These are phyloP conservation scores for Leptinotarsa juncta DNA, from an alignment of 2,888 invertebrate species.

Conservation along the genomic window DNA sequence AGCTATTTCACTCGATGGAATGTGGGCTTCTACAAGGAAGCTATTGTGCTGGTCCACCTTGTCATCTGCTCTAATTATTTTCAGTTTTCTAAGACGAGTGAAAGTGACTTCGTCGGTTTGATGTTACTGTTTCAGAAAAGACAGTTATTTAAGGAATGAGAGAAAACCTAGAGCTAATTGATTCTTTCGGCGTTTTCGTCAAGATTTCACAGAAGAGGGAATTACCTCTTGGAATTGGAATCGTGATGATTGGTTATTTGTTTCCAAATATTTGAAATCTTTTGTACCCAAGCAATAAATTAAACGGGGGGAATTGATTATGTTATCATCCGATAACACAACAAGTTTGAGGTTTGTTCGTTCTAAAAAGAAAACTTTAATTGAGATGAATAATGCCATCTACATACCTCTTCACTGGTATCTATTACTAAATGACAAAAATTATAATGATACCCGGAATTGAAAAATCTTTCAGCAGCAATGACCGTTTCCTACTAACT, in stretches of 20 bases:
- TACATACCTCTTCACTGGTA: too few relatives aligned
- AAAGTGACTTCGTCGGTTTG: slow-evolving; percentile 22
- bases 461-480: too few relatives aligned
- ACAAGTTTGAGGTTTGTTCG: too few relatives aligned
- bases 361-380: too few relatives aligned
- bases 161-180: background rate
- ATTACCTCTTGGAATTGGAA: background rate
- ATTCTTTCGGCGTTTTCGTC: background rate
- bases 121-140: slow-evolving; percentile 18
- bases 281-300: background rate
- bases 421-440: too few relatives aligned
- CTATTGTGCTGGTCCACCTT: slow-evolving; percentile 16
- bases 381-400: too few relatives aligned
- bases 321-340: too few relatives aligned
- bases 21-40: background rate
- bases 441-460: too few relatives aligned
- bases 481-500: too few relatives aligned
- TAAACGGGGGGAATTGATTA: too few relatives aligned
- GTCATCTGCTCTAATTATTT: slow-evolving; percentile 28
- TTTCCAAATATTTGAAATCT: background rate
- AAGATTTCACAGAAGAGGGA: background rate
- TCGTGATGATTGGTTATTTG: background rate
- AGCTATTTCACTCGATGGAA: background rate
- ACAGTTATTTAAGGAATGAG: background rate
- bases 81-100: slow-evolving; percentile 25